Evolutionary conservation across 2,888 invertebrate species (phyloP).

Genomic region (Plebejus anna): DNA sequence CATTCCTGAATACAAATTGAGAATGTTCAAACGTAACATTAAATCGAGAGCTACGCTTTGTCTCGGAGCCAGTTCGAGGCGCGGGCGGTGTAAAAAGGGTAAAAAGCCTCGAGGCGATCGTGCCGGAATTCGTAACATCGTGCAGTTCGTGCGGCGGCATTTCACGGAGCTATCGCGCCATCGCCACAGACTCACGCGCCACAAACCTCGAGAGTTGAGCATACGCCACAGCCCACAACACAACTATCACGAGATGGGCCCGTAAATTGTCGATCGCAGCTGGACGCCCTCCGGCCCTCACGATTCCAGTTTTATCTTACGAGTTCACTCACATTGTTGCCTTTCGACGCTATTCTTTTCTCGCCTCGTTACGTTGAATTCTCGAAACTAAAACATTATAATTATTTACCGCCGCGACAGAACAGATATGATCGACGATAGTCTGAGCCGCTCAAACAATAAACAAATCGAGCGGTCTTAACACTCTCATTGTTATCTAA

Average conservation of each 20-base stretch:
- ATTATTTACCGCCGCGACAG: not conserved
- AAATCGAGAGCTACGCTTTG: constrained; percentile 37
- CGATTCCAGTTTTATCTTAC: constrained; percentile 40
- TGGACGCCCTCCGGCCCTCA: constrained; percentile 56
- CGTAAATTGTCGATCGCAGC: constrained; percentile 72
- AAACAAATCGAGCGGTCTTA: constrained; percentile 5
- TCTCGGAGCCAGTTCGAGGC: constrained; percentile 32
- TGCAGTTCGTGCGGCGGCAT: constrained; percentile 73
- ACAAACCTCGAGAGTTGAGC: constrained; percentile 58
- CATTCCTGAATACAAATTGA: constrained; percentile 71
- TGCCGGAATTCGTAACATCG: constrained; percentile 61
- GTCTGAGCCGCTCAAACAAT: not conserved
- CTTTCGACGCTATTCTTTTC: constrained; percentile 24
- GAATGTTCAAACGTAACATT: constrained; percentile 59
- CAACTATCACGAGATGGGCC: constrained; percentile 53
- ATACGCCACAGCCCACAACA: constrained; percentile 51
- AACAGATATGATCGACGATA: not conserved
- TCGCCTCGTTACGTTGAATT: not conserved
- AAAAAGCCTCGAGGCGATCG: constrained; percentile 54
- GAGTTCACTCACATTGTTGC: constrained; percentile 32
- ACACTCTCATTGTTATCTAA: constrained; percentile 26
- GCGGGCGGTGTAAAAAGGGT: constrained; percentile 39
- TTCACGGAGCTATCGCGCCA: constrained; percentile 71
- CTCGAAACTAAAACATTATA: not conserved
- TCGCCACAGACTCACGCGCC: constrained; percentile 44